phyloP scores from a whole-genome alignment of 2,113 vertebrate genomes.

The Emydura subglobosa region DNA sequence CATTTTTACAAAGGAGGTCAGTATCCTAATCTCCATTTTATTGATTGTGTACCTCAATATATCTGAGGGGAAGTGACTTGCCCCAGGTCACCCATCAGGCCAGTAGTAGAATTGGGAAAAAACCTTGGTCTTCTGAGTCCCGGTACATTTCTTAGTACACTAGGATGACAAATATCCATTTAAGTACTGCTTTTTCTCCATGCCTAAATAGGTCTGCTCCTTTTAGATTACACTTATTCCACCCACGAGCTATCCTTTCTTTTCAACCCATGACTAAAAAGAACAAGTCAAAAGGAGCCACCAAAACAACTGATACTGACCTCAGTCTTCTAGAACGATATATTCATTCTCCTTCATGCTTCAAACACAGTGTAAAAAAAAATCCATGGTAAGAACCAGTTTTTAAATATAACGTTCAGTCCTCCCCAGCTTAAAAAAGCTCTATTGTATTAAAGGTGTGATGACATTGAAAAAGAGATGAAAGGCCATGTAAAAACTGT shows the following conservation, averaged over 20 bases:
- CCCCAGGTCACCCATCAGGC: not conserved
- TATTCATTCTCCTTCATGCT: not conserved
- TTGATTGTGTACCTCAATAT: too few relatives aligned
- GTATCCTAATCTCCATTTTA: too few relatives aligned
- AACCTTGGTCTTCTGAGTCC: not conserved
- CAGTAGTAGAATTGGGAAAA: not conserved
- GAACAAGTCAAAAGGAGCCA: not conserved
- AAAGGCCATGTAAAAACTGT: too few relatives aligned
- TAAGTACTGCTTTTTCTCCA: not conserved
- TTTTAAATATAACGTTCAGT: not conserved
- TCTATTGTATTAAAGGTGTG: too few relatives aligned
- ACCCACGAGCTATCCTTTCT: not conserved
- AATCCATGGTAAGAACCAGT: not conserved
- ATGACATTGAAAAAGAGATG: too few relatives aligned
- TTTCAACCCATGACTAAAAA: not conserved
- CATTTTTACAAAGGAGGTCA: too few relatives aligned
- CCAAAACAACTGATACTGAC: not conserved
- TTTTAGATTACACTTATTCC: not conserved
- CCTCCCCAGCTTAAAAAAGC: too few relatives aligned
- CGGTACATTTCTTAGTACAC: not conserved
- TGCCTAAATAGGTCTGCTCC: not conserved
- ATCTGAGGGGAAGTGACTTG: not conserved
- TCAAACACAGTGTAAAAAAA: not conserved
- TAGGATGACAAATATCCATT: not conserved
- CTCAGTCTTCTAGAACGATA: not conserved